A percentile compares a stretch with the other conserved stretches of the same genome.
These are phyloP conservation scores for Ochotona curzoniae DNA, from an alignment of 2,113 vertebrate genomes.

Conservation along the genomic window DNA sequence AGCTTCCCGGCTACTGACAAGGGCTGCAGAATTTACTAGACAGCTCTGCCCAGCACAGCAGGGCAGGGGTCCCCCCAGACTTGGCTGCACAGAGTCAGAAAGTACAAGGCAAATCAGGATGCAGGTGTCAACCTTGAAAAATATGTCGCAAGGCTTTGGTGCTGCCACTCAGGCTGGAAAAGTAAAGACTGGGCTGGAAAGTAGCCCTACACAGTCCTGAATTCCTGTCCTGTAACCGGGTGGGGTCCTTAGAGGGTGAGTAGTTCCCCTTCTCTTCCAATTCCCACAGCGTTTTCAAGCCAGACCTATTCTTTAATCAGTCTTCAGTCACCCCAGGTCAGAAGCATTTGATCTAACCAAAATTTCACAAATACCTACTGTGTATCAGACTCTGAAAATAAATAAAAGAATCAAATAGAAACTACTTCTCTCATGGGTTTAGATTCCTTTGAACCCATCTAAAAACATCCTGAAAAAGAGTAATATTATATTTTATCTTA, in stretches of 20 bases:
- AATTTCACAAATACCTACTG: neutral
- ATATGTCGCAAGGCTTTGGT: conserved; percentile 33
- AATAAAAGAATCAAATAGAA: neutral
- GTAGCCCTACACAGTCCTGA: neutral
- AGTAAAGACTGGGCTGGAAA: neutral
- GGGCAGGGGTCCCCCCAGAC: neutral
- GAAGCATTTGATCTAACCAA: neutral
- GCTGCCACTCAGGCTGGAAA: neutral
- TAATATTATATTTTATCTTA: neutral
- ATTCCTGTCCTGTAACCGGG: neutral
- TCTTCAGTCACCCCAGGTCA: neutral
- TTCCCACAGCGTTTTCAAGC: neutral
- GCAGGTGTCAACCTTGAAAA: neutral
- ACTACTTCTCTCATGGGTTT: neutral
- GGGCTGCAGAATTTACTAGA: conserved; percentile 17
- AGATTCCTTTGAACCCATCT: neutral
- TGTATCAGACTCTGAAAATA: neutral
- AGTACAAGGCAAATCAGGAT: neutral
- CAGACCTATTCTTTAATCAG: neutral
- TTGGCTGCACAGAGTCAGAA: neutral
- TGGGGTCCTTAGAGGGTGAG: neutral
- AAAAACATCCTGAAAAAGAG: neutral
- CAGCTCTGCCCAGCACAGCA: conserved; percentile 23
- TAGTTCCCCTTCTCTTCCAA: neutral
- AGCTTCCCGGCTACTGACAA: neutral